Conservation (phyloP, 2,113 vertebrate species). For the Ahaetulla prasina region DNA sequence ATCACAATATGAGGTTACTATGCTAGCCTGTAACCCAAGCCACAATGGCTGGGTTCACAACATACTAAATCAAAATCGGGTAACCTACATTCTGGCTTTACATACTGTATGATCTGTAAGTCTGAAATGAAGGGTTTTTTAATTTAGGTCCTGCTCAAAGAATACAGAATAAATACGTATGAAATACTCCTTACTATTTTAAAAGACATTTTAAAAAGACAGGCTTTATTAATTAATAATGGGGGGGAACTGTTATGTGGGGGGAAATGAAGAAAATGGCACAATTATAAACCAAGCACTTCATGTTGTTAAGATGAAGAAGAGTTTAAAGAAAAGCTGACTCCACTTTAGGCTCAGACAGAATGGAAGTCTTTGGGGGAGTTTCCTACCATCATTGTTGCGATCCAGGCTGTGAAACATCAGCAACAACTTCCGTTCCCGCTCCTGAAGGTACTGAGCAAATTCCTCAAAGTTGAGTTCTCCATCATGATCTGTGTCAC, state of each 20-base stretch:
- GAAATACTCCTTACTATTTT: neutral
- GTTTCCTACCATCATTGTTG: conserved; percentile 79
- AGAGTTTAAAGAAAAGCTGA: conserved; percentile 19
- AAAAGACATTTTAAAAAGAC: neutral
- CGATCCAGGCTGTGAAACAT: conserved; percentile 83
- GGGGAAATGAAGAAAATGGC: too few species aligned
- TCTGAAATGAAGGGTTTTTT: neutral
- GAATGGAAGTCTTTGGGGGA: neutral
- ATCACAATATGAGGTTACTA: neutral
- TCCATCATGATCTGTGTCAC: conserved; percentile 73
- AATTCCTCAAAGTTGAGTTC: conserved; percentile 85
- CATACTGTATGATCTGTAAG: neutral
- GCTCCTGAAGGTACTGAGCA: conserved; percentile 71
- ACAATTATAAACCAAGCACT: neutral
- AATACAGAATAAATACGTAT: neutral
- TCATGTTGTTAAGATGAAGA: neutral
- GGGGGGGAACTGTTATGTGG: too few species aligned
- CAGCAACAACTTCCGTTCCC: conserved; percentile 79
- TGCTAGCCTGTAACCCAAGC: neutral
- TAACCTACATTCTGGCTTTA: neutral
- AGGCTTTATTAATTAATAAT: neutral
- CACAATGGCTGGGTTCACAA: neutral
- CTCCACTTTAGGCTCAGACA: neutral
- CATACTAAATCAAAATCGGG: neutral
- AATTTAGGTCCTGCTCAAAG: neutral